Conservation (phyloP, 1,140 invertebrate genomes). For the Lepidostoma basale region DNA sequence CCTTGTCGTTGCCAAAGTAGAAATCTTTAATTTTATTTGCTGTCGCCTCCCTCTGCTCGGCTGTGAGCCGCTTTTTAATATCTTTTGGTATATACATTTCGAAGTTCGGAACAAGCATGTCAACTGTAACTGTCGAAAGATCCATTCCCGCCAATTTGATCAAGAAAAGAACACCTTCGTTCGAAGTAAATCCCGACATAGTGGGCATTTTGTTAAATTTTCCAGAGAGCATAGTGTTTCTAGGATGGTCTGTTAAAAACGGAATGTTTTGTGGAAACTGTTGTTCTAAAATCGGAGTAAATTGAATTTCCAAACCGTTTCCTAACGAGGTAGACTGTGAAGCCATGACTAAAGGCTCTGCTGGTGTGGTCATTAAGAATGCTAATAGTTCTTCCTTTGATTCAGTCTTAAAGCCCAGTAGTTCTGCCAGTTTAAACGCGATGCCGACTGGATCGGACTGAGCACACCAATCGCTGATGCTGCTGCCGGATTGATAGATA, state of each 20-base stretch:
- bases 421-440: constrained; percentile 59
- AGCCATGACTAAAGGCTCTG: constrained; percentile 44
- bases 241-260: constrained; percentile 36
- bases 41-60: background rate
- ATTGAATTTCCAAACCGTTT: constrained; percentile 34
- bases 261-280: constrained; percentile 38
- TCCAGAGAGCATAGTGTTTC: constrained; percentile 35
- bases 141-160: background rate
- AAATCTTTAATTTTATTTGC: constrained; percentile 40
- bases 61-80: background rate
- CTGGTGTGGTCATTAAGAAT: constrained; percentile 36
- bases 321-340: constrained; percentile 32
- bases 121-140: constrained; percentile 3
- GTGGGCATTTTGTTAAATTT: constrained; percentile 44
- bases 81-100: constrained; percentile 1
- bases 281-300: constrained; percentile 33
- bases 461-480: constrained; percentile 64
- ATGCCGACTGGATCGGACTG: constrained; percentile 58
- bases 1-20: constrained; percentile 20
- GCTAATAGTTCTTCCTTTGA: constrained; percentile 51
- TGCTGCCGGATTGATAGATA: constrained; percentile 63
- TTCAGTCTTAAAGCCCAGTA: constrained; percentile 57
- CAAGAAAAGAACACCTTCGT: constrained; percentile 41
- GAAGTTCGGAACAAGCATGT: constrained; percentile 9
- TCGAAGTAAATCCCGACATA: constrained; percentile 41